These are phyloP conservation scores for Antennarius striatus DNA, from an alignment of 2,113 vertebrate genomes.

Conservation along the genomic window DNA sequence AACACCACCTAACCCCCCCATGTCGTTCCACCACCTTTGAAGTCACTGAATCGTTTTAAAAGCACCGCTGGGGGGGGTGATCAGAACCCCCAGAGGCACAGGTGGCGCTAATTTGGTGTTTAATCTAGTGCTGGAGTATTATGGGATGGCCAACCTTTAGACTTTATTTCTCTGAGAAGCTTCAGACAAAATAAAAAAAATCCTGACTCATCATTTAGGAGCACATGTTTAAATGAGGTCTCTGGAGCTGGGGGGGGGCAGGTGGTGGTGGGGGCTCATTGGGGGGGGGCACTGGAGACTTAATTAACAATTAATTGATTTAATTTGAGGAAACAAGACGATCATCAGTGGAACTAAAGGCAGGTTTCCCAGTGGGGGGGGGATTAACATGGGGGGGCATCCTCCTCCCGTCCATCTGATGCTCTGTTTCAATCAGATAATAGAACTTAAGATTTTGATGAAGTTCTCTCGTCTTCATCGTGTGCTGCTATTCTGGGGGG, in stretches of 20 bases:
- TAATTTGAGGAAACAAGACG: constrained; percentile 53
- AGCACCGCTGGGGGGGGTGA: constrained; percentile 52
- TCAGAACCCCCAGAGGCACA: constrained; percentile 43
- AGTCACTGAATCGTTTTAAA: constrained; percentile 66
- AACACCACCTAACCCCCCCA: too few relatives aligned
- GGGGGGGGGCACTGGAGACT: constrained; percentile 56
- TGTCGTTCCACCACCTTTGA: constrained; percentile 58
- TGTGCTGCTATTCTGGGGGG: too few relatives aligned
- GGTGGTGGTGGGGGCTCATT: neutral
- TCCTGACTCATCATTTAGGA: too few relatives aligned
- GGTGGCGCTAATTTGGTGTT: constrained; percentile 49
- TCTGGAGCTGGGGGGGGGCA: neutral
- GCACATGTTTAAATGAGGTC: neutral
- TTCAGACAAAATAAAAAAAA: too few relatives aligned
- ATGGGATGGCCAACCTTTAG: too few relatives aligned
- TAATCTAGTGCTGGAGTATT: too few relatives aligned
- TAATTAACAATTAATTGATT: constrained; percentile 72
- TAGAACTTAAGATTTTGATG: too few relatives aligned
- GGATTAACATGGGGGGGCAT: constrained; percentile 19
- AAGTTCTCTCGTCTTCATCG: too few relatives aligned
- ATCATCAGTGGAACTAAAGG: constrained; percentile 48
- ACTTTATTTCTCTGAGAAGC: too few relatives aligned
- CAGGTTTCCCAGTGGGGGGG: constrained; percentile 45
- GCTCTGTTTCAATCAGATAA: too few relatives aligned
- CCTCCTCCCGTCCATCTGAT: too few relatives aligned